Evolutionary conservation across 2,797 vertebrate species (phyloP), one percentile per base, ranked within the genome.

Genomic region (Hemitrygon akajei): DNA sequence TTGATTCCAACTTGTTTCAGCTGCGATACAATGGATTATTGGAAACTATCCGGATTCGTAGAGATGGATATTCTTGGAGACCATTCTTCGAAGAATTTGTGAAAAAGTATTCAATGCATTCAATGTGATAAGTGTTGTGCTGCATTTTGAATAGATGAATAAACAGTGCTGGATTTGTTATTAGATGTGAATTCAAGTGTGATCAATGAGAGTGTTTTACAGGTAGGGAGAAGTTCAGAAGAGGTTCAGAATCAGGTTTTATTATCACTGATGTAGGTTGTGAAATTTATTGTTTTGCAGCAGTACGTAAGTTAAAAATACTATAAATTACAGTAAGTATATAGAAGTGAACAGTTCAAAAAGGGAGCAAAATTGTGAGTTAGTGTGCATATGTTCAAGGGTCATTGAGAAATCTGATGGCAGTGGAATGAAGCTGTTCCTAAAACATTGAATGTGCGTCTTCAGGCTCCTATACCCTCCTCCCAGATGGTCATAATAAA

Each of bases 41-140:
- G 95, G 97, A 97, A 95, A 97, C 97, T 12, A 95, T 97, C 93
- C 95, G 96, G 75, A 97, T 97, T 95, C 96, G 97, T 91, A 96
- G 95, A 94, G 96, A 97, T 14, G 97, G 97, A 30, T 97, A 96
- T 94, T 97, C 97, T 30, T 97, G 97, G 97, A 95, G 97, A 93
- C 97, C 97, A 0, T 95, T 95, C 5, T 97, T 97, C 95, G 95
- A 95, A 93, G 97, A 97, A 93, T 97, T 97, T 95, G 94, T 95
- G 79, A 95, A 96, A 95, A 96, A 96, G 97, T 97, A 94, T 93
- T 40, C 18, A 69, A 16, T 89, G 18, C 86, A 69, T 37, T 69
- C 34, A 69, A 37, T 25, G 16, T 69, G 60, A 9, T 66, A 25
- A 69, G 37, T 18, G 69, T 89, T 20, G 34, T 37, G 60, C n/a